Evolutionary conservation across 1,140 invertebrate species (phyloP).

Genomic region (Cydia pomonella): DNA sequence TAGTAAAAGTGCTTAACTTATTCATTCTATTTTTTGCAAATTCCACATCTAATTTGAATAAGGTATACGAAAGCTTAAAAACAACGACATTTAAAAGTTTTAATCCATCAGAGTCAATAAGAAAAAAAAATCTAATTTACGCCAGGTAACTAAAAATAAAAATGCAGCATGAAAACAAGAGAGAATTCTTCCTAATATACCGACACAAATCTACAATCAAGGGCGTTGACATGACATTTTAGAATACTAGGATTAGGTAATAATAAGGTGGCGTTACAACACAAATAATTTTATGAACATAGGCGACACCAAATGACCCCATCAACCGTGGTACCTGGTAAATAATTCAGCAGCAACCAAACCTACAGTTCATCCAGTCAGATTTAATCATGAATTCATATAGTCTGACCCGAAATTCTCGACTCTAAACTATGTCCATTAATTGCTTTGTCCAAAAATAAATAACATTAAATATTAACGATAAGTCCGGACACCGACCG

Average conservation of each 20-base stretch:
- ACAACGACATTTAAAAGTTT: slow-evolving; percentile 3
- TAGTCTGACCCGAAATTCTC: background rate
- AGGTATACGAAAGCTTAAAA: slow-evolving; percentile 13
- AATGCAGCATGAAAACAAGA: slow-evolving; percentile 47
- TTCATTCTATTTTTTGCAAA: slow-evolving; percentile 19
- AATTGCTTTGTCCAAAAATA: slow-evolving; percentile 26
- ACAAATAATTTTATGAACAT: slow-evolving; percentile 28
- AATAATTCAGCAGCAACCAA: background rate
- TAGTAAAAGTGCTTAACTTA: slow-evolving; percentile 29
- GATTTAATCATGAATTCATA: background rate
- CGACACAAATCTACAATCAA: slow-evolving; percentile 53
- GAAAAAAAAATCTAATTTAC: background rate
- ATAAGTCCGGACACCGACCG: slow-evolving; percentile 47
- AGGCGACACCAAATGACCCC: slow-evolving; percentile 13
- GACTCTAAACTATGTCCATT: background rate
- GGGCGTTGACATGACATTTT: slow-evolving; percentile 48
- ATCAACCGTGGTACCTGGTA: background rate
- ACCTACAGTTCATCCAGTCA: background rate
- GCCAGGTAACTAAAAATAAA: slow-evolving; percentile 37
- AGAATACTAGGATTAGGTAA: slow-evolving; percentile 42
- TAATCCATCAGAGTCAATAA: slow-evolving; percentile 2
- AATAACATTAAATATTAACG: slow-evolving; percentile 35
- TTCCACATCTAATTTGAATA: slow-evolving; percentile 24
- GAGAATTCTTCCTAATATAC: slow-evolving; percentile 48
- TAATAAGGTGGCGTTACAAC: slow-evolving; percentile 36